Evolutionary conservation across 2,888 invertebrate species (phyloP).

Genomic region (Mechanitis mazaeus): DNA sequence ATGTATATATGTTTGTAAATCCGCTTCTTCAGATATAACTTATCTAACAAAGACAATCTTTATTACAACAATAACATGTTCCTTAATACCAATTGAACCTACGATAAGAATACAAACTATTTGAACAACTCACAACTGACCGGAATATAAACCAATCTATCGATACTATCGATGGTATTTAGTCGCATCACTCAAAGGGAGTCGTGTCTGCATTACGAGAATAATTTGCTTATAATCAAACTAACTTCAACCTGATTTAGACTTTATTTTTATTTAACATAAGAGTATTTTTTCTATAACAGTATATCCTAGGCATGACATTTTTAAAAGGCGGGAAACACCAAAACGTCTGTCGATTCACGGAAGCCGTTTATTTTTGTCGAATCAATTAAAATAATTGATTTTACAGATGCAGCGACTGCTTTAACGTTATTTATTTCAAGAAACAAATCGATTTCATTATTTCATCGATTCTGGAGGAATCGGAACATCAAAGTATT

Average conservation of each 20-base stretch:
- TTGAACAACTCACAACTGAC: no score
- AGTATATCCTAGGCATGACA: slow-evolving; percentile 5
- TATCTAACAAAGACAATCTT: background rate
- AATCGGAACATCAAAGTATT: background rate
- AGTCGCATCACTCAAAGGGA: slow-evolving; percentile 55
- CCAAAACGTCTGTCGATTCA: slow-evolving; percentile 61
- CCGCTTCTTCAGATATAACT: background rate
- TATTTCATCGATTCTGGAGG: background rate
- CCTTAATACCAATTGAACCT: background rate
- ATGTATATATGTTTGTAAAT: background rate
- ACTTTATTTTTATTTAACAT: background rate
- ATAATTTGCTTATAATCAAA: slow-evolving; percentile 12
- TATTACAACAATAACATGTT: background rate
- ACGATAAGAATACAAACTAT: background rate
- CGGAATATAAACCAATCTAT: slow-evolving; percentile 11
- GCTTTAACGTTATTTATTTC: slow-evolving; percentile 33
- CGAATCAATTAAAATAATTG: slow-evolving; percentile 72
- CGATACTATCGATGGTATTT: slow-evolving; percentile 53
- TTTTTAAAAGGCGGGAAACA: slow-evolving; percentile 55
- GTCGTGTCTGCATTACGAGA: slow-evolving; percentile 32
- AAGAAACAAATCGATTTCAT: background rate
- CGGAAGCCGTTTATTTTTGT: slow-evolving; percentile 70
- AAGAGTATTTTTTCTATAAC: slow-evolving; percentile 15
- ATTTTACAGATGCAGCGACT: slow-evolving; percentile 56
- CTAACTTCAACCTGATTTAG: slow-evolving; percentile 1